Evolutionary conservation across 1,140 invertebrate genomes (phyloP), one percentile per base, ranked within the genome.

Genomic region (Aphis craccivora): DNA sequence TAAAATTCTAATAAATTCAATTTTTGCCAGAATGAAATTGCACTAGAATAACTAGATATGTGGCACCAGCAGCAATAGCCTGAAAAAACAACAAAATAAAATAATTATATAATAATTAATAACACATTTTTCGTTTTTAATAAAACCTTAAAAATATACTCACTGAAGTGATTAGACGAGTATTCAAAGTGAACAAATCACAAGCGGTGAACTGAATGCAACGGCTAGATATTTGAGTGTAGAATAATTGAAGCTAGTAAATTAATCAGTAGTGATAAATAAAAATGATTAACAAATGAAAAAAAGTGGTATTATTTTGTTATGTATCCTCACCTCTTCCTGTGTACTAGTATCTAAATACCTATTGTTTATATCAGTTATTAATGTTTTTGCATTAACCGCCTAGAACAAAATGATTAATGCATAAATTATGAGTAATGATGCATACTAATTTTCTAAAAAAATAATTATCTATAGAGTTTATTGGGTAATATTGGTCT

Each of bases 1-100:
- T 2, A 76, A 76, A 18, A n/a, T 76, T 4, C n/a, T 76, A 35
- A 51, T 22, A 35, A 11, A 67, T 0, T 93, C n/a, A 93, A 84
- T 93, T 60, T 94, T 90, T 94, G 30, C 93, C 94, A 37, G 94
- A 93, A 35, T 94, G 93, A 90, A 94, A 94, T 93, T 94, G 94
- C 14, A 94, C 94, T 90, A 94, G 86, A 37, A 94, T 94, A n/a
- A 94, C 94, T 30, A 94, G 53, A 84, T 94, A 94, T 7, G 94
- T 94, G 20, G 94, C 94, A 35, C 94, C 94, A 90, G 93, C 94
- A 60, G 94, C 94, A 14, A 94, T 94, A 40, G 94, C 94, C 94
- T 94, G 55, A 35, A 94, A 91, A 45, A 81, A 93, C 40, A 18
- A 89, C 30, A 90, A 20, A 67, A 60, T 53, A 3, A 40, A 30